These are phyloP conservation scores for Balaenoptera acutorostrata DNA, from an alignment of 2,113 vertebrate species.

Conservation along the genomic window DNA sequence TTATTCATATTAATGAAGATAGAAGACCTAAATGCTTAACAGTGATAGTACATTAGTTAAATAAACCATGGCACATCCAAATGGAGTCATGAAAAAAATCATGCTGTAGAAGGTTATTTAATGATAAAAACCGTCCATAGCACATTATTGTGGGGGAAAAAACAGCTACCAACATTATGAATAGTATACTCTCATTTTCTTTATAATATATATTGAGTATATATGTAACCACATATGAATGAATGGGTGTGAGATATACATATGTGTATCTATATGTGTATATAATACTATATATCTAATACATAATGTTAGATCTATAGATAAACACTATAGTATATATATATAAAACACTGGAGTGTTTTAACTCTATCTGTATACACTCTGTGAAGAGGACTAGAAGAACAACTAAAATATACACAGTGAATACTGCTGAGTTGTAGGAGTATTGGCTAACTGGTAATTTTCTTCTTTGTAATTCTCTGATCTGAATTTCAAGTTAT, in stretches of 20 bases:
- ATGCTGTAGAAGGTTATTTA: slow-evolving; percentile 14
- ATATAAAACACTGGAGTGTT: neutral
- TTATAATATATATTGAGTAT: neutral
- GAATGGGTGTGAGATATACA: neutral
- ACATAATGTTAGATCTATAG: slow-evolving; percentile 52
- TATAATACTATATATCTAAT: slow-evolving; percentile 55
- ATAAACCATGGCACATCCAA: slow-evolving; percentile 8
- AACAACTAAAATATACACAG: slow-evolving; percentile 35
- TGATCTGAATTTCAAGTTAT: slow-evolving; percentile 32
- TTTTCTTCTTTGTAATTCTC: slow-evolving; percentile 8
- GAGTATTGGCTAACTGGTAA: neutral
- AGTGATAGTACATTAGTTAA: neutral
- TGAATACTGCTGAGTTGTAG: neutral
- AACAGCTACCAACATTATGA: slow-evolving; percentile 12
- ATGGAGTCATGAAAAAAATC: slow-evolving; percentile 9
- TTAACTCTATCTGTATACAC: neutral
- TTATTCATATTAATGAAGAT: slow-evolving; percentile 24
- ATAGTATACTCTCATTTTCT: slow-evolving; percentile 19
- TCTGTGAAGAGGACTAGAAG: slow-evolving; percentile 1
- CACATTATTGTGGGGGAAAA: neutral
- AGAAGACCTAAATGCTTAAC: slow-evolving; percentile 21
- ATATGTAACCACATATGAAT: neutral
- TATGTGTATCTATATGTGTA: neutral
- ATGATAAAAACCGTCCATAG: slow-evolving; percentile 25
- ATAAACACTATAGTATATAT: neutral